Conservation (phyloP, 2,888 invertebrate species). For the Orthosia gracilis region DNA sequence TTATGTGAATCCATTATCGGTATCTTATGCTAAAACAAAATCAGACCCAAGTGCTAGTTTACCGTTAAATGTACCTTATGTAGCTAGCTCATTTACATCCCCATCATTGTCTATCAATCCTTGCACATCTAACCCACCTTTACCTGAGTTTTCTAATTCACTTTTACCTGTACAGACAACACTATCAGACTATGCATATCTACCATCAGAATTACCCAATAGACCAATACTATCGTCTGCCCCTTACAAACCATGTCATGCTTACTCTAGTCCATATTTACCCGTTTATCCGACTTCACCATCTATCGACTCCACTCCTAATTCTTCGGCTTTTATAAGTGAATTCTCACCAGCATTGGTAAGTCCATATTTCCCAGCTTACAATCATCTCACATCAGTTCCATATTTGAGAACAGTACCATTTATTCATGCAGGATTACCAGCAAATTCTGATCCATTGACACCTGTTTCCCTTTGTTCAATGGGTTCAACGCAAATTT, state of each 20-base stretch:
- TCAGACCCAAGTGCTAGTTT: not conserved
- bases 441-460: not conserved
- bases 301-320: not conserved
- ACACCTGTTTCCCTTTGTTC: not conserved
- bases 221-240: not conserved
- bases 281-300: not conserved
- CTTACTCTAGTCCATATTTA: not conserved
- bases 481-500: not conserved
- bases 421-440: not conserved
- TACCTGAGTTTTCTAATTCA: not conserved
- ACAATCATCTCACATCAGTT: not conserved
- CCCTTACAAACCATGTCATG: not conserved
- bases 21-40: slow-evolving; percentile 5
- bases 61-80: not conserved
- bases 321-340: not conserved
- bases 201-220: not conserved
- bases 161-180: not conserved
- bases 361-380: not conserved
- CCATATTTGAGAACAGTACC: not conserved
- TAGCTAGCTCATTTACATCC: not conserved
- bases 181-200: not conserved
- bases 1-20: not conserved
- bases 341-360: not conserved
- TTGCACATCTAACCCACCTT: not conserved
- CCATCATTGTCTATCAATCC: not conserved